phyloP scores from a whole-genome alignment of 1,140 invertebrate species.

The Diachasmimorpha longicaudata region DNA sequence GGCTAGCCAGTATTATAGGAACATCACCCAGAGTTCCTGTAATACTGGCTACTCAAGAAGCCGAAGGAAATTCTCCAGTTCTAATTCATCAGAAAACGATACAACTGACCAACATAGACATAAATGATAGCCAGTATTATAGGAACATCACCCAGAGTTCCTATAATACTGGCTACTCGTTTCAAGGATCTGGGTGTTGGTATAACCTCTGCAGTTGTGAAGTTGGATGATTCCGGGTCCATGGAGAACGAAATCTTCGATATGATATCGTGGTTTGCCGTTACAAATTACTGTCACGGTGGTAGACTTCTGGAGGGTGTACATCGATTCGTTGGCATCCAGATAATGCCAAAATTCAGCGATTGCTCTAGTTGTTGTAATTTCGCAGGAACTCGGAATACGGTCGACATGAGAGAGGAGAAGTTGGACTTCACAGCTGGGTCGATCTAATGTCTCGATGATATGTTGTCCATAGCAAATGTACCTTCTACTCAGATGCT shows the following conservation, averaged over 20 bases:
- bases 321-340: slow-evolving; percentile 18
- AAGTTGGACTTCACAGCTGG: background rate
- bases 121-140: too few species aligned
- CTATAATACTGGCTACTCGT: too few species aligned
- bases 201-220: slow-evolving; percentile 15
- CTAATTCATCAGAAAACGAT: too few species aligned
- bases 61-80: too few species aligned
- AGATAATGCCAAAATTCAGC: slow-evolving; percentile 22
- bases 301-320: slow-evolving; percentile 20
- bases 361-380: slow-evolving; percentile 10
- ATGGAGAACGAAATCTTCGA: background rate
- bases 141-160: too few species aligned
- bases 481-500: background rate
- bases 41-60: too few species aligned
- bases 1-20: too few species aligned
- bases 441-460: background rate
- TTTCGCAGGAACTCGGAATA: background rate
- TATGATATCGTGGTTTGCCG: background rate
- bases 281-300: slow-evolving; percentile 17
- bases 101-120: too few species aligned
- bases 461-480: background rate
- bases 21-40: too few species aligned
- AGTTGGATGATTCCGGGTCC: slow-evolving; percentile 9
- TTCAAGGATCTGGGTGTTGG: slow-evolving; percentile 2
- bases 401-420: background rate